A percentile compares a stretch with the other conserved stretches of the same genome.
Conservation (phyloP, 2,113 vertebrate species). For the Chionis minor region DNA sequence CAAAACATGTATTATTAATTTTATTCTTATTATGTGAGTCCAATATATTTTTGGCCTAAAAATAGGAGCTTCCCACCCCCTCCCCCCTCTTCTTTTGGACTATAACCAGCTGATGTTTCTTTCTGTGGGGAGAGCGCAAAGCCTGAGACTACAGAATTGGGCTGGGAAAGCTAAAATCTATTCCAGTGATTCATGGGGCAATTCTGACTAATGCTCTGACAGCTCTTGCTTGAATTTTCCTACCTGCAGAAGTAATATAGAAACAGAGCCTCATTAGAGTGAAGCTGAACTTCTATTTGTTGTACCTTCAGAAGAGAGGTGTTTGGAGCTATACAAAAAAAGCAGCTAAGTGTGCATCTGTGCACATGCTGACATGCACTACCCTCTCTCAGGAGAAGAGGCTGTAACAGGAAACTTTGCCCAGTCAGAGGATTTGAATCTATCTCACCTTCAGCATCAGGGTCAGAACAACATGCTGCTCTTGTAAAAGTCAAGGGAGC, state of each 20-base stretch:
- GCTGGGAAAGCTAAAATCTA: neutral
- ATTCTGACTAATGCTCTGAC: neutral
- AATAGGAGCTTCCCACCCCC: too few species aligned
- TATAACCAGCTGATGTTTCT: neutral
- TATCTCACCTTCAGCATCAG: neutral
- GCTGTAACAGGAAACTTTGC: neutral
- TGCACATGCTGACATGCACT: neutral
- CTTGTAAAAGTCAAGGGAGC: neutral
- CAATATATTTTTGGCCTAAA: neutral
- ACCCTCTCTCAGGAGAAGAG: neutral
- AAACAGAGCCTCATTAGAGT: neutral
- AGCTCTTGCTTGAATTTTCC: neutral
- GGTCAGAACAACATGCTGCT: neutral
- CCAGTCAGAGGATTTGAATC: neutral
- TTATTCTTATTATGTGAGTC: neutral
- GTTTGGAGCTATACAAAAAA: neutral
- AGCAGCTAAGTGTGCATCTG: neutral
- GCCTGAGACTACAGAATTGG: neutral
- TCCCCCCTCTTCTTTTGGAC: neutral
- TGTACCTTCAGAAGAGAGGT: neutral
- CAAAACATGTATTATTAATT: neutral
- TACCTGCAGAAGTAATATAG: neutral
- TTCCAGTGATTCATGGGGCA: neutral
- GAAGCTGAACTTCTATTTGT: neutral
- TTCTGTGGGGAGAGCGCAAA: neutral